Evolutionary conservation across 2,797 vertebrate species (phyloP).

Genomic region (Eurystomus glaucurus): DNA sequence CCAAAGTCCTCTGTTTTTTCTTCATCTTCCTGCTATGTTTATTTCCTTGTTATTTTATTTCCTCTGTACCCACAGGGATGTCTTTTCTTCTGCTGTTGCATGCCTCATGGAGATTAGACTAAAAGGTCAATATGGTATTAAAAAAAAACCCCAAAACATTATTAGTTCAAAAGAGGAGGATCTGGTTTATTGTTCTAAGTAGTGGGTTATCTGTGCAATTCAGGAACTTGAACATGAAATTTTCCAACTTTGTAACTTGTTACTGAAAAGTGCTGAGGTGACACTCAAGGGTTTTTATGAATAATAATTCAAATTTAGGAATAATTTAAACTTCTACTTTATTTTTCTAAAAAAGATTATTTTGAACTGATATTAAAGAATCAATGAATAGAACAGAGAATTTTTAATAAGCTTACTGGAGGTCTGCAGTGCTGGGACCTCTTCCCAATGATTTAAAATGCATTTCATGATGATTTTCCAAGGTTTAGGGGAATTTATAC

Average conservation of each 20-base stretch:
- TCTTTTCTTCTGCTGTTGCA: background rate
- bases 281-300: background rate
- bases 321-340: background rate
- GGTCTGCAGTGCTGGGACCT: background rate
- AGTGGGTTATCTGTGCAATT: background rate
- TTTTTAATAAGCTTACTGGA: slow-evolving; percentile 15
- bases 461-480: slow-evolving; percentile 48
- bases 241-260: background rate
- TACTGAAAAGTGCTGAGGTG: background rate
- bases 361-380: background rate
- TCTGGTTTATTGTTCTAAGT: background rate
- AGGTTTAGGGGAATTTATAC: slow-evolving; percentile 13
- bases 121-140: background rate
- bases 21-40: background rate
- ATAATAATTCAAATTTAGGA: background rate
- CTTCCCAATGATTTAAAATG: background rate
- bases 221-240: background rate
- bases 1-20: background rate
- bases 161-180: background rate
- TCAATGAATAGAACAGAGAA: background rate
- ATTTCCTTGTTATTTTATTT: slow-evolving; percentile 3
- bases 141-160: background rate
- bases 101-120: background rate
- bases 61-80: background rate
- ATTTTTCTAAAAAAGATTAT: background rate